Evolutionary conservation across 2,797 vertebrate species (phyloP), one percentile per base, ranked within the genome.

Genomic region (Pristis pectinata): DNA sequence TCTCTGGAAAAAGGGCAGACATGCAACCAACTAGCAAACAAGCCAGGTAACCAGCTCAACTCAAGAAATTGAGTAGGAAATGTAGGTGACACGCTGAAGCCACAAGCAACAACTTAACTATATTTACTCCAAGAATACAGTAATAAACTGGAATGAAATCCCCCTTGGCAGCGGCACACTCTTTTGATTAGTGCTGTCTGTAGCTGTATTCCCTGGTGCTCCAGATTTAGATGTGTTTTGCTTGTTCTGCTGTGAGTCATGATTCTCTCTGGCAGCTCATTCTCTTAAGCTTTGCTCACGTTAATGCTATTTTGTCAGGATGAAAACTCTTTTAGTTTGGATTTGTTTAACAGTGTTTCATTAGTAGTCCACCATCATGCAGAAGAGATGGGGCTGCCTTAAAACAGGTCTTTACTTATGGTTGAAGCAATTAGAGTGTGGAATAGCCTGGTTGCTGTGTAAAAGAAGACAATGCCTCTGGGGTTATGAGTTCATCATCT

Each of bases 51-150:
- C 37, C 56, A 22, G 34, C 89, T 61, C 34, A 61, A 61, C 34
- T 89, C 56, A 61, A 64, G 85, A 22, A 89, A 89, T 89, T n/a
- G 37, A 89, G 7, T 6, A 24, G 3, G 85, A 89, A 37, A 64
- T 37, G 15, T 17, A 1, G 22, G 85, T 61, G 85, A 89, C 82
- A 56, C 34, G 2, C 8, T 89, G 85, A 22, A 61, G 56, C 56
- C 59, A 89, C 34, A 37, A 89, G 85, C 34, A 89, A 37, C 85
- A 89, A 89, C 56, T 89, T 89, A 89, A 64, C 61, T 59, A n/a
- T 59, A 34, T n/a, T 59, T 89, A 64, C 34, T 89, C 56, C 15
- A 64, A 64, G 56, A 61, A 89, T 56, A 10, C 56, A 89, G 56
- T 89, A 64, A 89, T 61, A 37, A 37, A 64, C 85, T 64, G 85